Evolutionary conservation across 2,797 vertebrate genomes (phyloP).

Genomic region (Poecilia wingei): DNA sequence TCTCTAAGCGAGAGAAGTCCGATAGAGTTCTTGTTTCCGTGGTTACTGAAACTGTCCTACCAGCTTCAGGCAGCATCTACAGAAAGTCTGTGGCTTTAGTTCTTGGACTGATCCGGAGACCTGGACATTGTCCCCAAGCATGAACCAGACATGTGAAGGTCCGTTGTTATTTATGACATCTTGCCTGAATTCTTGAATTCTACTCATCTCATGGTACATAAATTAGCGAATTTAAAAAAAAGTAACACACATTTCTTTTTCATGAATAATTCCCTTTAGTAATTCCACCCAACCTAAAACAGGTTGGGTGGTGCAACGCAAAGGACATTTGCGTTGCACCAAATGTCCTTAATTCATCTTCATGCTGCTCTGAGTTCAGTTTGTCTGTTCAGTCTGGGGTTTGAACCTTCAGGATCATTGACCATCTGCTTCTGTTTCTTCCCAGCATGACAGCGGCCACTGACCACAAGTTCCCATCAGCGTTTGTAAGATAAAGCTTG

Average conservation of each 20-base stretch:
- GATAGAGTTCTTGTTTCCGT: neutral
- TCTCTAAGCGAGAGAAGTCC: neutral
- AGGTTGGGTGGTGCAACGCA: too few species aligned
- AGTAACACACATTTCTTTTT: too few species aligned
- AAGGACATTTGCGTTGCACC: neutral
- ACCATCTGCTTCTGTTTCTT: slow-evolving; percentile 48
- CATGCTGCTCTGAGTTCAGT: slow-evolving; percentile 42
- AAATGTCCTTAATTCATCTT: slow-evolving; percentile 34
- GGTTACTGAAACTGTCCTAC: neutral
- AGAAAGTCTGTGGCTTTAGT: neutral
- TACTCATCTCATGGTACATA: too few species aligned
- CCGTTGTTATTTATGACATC: neutral
- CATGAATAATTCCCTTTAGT: neutral
- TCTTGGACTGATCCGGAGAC: neutral
- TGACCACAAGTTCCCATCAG: slow-evolving; percentile 40
- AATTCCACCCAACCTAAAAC: neutral
- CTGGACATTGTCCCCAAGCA: neutral
- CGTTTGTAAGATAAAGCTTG: slow-evolving; percentile 23
- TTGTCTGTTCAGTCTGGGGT: slow-evolving; percentile 28
- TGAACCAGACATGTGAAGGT: neutral
- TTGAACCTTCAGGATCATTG: slow-evolving; percentile 43
- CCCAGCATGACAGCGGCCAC: slow-evolving; percentile 18
- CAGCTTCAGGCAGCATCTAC: neutral
- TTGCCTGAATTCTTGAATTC: neutral
- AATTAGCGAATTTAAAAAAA: too few species aligned